Conservation (phyloP, 2,113 vertebrate genomes). For the Hippocampus mohnikei region DNA sequence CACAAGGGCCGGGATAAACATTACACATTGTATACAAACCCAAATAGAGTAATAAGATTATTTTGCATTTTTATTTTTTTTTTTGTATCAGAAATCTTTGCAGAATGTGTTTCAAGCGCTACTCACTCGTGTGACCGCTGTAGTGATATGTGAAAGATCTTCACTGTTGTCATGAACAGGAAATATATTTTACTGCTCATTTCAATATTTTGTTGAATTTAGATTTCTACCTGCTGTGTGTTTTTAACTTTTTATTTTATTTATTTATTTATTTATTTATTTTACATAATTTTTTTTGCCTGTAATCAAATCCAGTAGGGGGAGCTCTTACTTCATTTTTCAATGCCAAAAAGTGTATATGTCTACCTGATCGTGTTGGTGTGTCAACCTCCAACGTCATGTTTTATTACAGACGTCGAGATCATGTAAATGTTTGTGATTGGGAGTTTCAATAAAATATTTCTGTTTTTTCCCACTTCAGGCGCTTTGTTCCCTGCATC, state of each 20-base stretch:
- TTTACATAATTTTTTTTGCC: neutral
- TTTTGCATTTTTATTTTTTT: neutral
- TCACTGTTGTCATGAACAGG: neutral
- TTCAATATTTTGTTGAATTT: neutral
- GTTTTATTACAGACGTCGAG: slow-evolving; percentile 29
- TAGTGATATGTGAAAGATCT: neutral
- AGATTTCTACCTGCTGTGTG: neutral
- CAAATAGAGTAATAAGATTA: slow-evolving; percentile 30
- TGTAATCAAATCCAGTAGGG: slow-evolving; percentile 42
- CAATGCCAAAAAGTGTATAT: slow-evolving; percentile 30
- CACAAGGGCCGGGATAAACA: slow-evolving; percentile 47
- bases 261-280: neutral
- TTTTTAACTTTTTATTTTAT: neutral
- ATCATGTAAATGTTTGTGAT: slow-evolving; percentile 22
- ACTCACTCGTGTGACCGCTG: neutral
- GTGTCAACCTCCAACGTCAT: slow-evolving; percentile 32
- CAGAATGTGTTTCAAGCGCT: neutral
- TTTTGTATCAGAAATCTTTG: neutral
- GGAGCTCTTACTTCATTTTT: slow-evolving; percentile 48
- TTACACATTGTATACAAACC: slow-evolving; percentile 59
- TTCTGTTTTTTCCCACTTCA: slow-evolving; percentile 86
- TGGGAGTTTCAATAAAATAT: slow-evolving; percentile 77
- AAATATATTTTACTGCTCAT: neutral
- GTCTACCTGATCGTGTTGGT: slow-evolving; percentile 33
- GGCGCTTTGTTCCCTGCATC: slow-evolving; percentile 76